Evolutionary conservation across 2,888 invertebrate species (phyloP), one percentile per base, ranked within the genome.

Genomic region (Limnephilus rhombicus): DNA sequence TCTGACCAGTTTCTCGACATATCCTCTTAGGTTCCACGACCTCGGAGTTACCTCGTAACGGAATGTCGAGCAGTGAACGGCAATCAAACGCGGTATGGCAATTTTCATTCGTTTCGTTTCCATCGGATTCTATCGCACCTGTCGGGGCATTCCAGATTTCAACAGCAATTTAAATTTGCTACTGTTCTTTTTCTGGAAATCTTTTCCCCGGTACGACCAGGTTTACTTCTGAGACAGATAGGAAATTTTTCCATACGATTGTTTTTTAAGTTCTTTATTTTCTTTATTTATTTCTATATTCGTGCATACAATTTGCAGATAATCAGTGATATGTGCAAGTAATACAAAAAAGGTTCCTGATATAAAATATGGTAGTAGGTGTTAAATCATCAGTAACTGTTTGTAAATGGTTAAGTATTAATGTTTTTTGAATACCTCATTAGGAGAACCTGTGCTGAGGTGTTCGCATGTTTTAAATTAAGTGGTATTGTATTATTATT

Each of bases 31-130:
- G n/a, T 24, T 68, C 24, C n/a, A 9, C 0, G 68, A n/a, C 68
- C 68, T 68, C 68, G 9, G n/a, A 24, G 3, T 18, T 68, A 68
- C 24, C 68, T 68, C 68, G 24, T n/a, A 68, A 11, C 68, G 88
- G 80, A 88, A 53, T 88, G 88, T 31, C 68, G 88, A 80, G 41
- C 68, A 68, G 88, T 68, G 29, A 68, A 68, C 68, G 68, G 68
- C 88, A 88, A 88, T 88, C 88, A 88, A 80, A 88, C 34, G 31
- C 41, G 86, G 86, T 24, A 45, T 29, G 53, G 88, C 68, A 34
- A 88, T 68, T 88, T 88, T 68, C 88, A 68, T 34, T 53, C 68
- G 68, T 31, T 41, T 68, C 34, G 68, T 31, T 41, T n/a, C 49
- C n/a, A 53, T 31, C 37, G 49, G 37, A 83, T 83, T 83, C 83